Evolutionary conservation across 1,140 invertebrate species (phyloP).

Genomic region (Leptinotarsa undecemlineata): DNA sequence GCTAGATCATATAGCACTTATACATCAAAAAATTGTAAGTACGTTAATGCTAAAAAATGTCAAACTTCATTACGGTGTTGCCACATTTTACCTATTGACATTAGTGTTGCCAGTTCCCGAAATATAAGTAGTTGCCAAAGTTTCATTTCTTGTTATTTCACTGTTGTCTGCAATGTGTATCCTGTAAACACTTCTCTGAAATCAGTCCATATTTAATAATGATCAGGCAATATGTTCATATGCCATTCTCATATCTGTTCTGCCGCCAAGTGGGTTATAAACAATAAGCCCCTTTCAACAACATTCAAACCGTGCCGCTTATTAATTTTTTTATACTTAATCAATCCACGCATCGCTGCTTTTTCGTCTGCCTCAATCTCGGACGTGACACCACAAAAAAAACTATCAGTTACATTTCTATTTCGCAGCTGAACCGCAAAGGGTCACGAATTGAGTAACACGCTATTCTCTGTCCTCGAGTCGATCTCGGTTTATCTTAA

Average conservation of each 20-base stretch:
- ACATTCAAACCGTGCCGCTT: slow-evolving; percentile 18
- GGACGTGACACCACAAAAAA: slow-evolving; percentile 13
- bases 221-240: slow-evolving; percentile 18
- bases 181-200: not conserved
- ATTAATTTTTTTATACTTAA: slow-evolving; percentile 12
- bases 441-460: slow-evolving; percentile 5
- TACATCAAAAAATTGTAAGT: no score
- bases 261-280: slow-evolving; percentile 22
- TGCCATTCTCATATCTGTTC: slow-evolving; percentile 9
- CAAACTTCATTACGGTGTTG: no score
- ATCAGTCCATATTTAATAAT: slow-evolving; percentile 8
- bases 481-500: slow-evolving; percentile 1
- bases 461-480: not conserved
- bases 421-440: slow-evolving; percentile 3
- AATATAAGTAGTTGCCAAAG: no score
- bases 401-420: slow-evolving; percentile 8
- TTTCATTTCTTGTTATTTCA: no score
- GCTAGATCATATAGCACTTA: no score
- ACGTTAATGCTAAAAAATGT: no score
- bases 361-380: not conserved
- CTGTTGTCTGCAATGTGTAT: not conserved
- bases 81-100: no score
- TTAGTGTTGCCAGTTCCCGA: no score
- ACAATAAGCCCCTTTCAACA: slow-evolving; percentile 21
- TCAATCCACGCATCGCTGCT: slow-evolving; percentile 7